A percentile compares a stretch with the other conserved stretches of the same genome.
phyloP scores from a whole-genome alignment of 2,888 invertebrate genomes.

The Lutraria lutraria region DNA sequence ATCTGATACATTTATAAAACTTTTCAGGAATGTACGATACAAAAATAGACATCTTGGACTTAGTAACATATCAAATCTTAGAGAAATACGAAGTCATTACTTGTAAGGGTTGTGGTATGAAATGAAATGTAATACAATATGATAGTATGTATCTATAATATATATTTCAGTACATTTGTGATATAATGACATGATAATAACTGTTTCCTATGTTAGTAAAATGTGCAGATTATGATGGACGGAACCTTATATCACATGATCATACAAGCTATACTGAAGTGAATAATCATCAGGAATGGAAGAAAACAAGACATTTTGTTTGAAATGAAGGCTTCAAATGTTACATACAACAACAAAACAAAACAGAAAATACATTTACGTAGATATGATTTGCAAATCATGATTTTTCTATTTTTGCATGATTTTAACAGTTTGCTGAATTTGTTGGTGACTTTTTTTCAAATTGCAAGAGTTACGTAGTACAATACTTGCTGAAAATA shows the following conservation, averaged over 20 bases:
- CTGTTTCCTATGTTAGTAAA: background rate
- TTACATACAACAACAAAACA: background rate
- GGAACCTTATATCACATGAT: slow-evolving; percentile 11
- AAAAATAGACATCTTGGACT: no score
- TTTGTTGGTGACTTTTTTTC: background rate
- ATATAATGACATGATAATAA: background rate
- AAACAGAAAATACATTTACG: slow-evolving; percentile 6
- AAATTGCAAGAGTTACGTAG: slow-evolving; percentile 24
- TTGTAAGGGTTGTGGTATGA: no score
- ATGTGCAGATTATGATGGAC: background rate
- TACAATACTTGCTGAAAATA: background rate
- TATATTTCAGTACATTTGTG: background rate
- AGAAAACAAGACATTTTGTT: background rate
- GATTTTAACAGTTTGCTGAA: background rate
- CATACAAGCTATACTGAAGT: background rate
- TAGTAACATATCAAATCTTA: no score
- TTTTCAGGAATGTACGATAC: no score
- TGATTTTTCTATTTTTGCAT: slow-evolving; percentile 8
- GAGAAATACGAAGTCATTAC: no score
- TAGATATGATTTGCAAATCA: slow-evolving; percentile 19
- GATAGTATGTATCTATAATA: background rate
- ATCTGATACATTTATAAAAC: no score
- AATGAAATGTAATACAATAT: no score
- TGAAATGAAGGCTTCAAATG: background rate
- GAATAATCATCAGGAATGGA: background rate